Evolutionary conservation across 1,140 invertebrate species (phyloP).

Genomic region (Drosophila tani): DNA sequence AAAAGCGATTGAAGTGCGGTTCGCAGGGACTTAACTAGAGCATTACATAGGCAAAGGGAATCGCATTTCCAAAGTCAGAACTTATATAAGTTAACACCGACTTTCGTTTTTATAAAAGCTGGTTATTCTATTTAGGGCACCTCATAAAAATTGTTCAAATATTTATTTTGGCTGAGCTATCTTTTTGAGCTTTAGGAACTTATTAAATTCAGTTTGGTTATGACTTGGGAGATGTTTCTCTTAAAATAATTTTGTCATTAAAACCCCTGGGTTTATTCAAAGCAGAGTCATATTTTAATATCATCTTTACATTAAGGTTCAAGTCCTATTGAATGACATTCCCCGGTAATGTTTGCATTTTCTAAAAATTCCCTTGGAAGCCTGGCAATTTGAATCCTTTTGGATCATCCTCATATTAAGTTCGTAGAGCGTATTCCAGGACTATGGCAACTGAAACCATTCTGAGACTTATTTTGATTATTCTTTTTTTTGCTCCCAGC

Average conservation of each 20-base stretch:
- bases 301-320: not conserved
- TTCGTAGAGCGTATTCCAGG: constrained; percentile 20
- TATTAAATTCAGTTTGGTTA: not conserved
- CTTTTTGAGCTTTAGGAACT: not conserved
- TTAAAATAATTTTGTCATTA: too few species aligned
- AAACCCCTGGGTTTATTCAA: not conserved
- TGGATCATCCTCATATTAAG: not conserved
- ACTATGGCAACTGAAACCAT: constrained; percentile 11
- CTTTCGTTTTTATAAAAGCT: not conserved
- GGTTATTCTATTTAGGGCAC: not conserved
- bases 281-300: too few species aligned
- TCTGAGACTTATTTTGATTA: constrained; percentile 5
- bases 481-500: constrained; percentile 3
- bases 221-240: not conserved
- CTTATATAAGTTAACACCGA: not conserved
- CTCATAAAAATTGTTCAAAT: not conserved
- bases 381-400: not conserved
- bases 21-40: not conserved
- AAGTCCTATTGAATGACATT: not conserved
- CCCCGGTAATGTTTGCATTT: not conserved
- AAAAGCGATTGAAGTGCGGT: constrained; percentile 22
- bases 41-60: not conserved
- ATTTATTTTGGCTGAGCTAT: not conserved
- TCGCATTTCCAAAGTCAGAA: not conserved
- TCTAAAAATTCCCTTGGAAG: constrained; percentile 2